Evolutionary conservation across 2,888 invertebrate species (phyloP).

Genomic region (Digitonthophagus gazella): DNA sequence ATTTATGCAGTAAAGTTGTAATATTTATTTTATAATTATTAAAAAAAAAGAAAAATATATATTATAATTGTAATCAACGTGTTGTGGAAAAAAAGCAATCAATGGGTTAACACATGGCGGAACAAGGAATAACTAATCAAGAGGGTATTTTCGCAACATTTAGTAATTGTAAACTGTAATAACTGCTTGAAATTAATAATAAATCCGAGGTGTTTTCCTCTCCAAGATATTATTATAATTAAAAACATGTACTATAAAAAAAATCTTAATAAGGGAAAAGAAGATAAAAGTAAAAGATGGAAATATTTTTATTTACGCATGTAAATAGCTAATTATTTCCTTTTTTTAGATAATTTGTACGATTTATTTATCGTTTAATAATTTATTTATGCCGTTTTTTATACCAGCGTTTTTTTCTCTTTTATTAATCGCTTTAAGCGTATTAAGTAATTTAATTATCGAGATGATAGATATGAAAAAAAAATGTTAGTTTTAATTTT

Average conservation of each 20-base stretch:
- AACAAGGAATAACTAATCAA: slow-evolving; percentile 1
- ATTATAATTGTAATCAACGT: not conserved
- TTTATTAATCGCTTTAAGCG: not conserved
- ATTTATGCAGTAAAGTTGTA: slow-evolving; percentile 36
- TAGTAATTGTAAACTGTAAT: not conserved
- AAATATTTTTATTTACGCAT: slow-evolving; percentile 7
- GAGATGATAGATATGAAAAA: too few relatives aligned
- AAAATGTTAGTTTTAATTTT: not conserved
- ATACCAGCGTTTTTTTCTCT: not conserved
- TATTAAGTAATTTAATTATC: not conserved
- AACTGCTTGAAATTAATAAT: not conserved
- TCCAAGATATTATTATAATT: not conserved
- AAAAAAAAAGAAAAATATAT: too few relatives aligned
- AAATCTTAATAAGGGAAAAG: not conserved
- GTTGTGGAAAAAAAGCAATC: not conserved
- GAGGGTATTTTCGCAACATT: slow-evolving; percentile 9
- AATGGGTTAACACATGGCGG: not conserved
- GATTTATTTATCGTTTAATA: slow-evolving; percentile 7
- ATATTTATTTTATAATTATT: slow-evolving; percentile 28
- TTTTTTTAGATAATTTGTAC: too few relatives aligned
- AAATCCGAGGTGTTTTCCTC: not conserved
- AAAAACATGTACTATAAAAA: not conserved
- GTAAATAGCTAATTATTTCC: slow-evolving; percentile 4
- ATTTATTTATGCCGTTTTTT: not conserved
- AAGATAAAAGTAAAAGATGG: not conserved